Evolutionary conservation across 2,888 invertebrate genomes (phyloP), one percentile per base, ranked within the genome.

Genomic region (Drosophila siamana): DNA sequence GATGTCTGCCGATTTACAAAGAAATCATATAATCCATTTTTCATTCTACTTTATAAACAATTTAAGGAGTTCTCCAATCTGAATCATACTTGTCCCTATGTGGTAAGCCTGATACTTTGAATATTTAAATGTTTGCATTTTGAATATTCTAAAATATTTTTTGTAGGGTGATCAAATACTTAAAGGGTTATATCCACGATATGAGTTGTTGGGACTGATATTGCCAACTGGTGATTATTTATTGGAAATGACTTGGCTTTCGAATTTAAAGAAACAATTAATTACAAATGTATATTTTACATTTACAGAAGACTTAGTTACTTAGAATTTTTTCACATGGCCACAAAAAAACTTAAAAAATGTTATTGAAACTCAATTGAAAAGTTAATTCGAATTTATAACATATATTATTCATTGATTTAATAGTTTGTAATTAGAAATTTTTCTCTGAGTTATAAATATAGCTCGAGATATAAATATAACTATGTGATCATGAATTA

Each of bases 211-310:
- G 0, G 36, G 46, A 1, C 16, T 55, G 5, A 6, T 60, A 0
- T 1, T 71, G 5, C 76, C 76, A 7, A 48, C 67, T 8, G 76
- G 60, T 4, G 62, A 74, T 1, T 74, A 75, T 61, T 24, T 61
- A 16, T 2, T 70, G 41, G n/a, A 6, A 7, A 3, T 24, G 9
- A 13, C 6, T 13, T 69, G 50, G 46, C 0, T 7, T 0, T 26
- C 41, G 8, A 1, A 36, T n/a, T n/a, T n/a, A n/a, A 47, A 54
- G 1, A 61, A 43, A 8, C 4, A 8, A 2, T 40, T 16, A 28
- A 7, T 0, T 6, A 28, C 38, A 1, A 28, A 57, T 7, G 1
- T 33, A 0, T 66, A 61, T 26, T 57, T 70, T 24, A 0, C 9
- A 11, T 75, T 50, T 38, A 22, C n/a, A 0, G 60, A 74, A 11